Conservation (phyloP, 2,888 invertebrate species). For the Nudaria mundana region DNA sequence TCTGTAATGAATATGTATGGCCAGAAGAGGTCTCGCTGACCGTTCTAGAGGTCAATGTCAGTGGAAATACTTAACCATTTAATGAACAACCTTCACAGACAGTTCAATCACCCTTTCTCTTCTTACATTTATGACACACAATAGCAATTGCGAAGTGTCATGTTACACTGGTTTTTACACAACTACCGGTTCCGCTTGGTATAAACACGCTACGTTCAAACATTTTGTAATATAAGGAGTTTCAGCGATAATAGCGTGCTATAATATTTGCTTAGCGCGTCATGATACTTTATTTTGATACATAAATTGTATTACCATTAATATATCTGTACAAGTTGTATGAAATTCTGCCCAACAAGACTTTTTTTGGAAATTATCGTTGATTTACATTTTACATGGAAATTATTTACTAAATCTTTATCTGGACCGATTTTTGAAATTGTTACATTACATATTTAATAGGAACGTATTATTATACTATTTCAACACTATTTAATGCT, state of each 20-base stretch:
- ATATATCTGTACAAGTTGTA: too few species aligned
- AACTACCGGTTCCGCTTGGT: constrained; percentile 53
- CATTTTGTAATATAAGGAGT: constrained; percentile 28
- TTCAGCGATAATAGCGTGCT: constrained; percentile 32
- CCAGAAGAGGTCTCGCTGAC: constrained; percentile 60
- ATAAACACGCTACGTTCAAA: constrained; percentile 37
- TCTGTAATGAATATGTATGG: constrained; percentile 63
- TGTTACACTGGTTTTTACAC: constrained; percentile 33
- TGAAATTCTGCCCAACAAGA: too few species aligned
- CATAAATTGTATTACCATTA: too few species aligned
- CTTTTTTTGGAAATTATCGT: too few species aligned
- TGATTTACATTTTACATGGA: too few species aligned
- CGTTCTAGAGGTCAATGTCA: constrained; percentile 73
- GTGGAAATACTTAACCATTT: constrained; percentile 47
- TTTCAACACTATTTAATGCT: too few species aligned
- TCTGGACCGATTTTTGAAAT: too few species aligned
- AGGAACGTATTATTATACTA: too few species aligned
- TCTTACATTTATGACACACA: constrained; percentile 29
- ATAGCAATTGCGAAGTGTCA: constrained; percentile 41
- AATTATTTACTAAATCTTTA: too few species aligned
- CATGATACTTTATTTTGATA: constrained; percentile 9
- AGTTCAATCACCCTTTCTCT: constrained; percentile 42
- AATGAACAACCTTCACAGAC: constrained; percentile 39
- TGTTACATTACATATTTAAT: too few species aligned
- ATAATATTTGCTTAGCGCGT: constrained; percentile 18